These are phyloP conservation scores for Semibalanus balanoides DNA, from an alignment of 1,140 invertebrate genomes.

Conservation along the genomic window DNA sequence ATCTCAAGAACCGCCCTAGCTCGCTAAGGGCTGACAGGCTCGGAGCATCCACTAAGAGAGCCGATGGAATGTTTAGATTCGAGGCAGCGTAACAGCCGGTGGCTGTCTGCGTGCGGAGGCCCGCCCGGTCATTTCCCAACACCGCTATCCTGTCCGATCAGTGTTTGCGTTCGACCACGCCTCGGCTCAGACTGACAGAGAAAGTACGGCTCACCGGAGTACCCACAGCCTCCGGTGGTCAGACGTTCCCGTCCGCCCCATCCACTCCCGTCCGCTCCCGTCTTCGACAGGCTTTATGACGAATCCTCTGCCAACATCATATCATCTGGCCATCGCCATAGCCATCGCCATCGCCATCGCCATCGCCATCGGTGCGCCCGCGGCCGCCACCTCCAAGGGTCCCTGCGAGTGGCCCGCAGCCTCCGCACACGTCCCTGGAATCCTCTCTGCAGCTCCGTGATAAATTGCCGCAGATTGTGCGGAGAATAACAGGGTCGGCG, in stretches of 20 bases:
- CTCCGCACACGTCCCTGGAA: neutral
- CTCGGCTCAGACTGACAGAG: neutral
- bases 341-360: too few species aligned
- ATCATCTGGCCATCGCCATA: too few species aligned
- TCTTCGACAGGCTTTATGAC: too few species aligned
- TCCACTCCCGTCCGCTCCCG: too few species aligned
- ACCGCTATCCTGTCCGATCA: neutral
- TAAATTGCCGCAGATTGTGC: neutral
- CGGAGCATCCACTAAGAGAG: neutral
- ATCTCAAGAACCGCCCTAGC: too few species aligned
- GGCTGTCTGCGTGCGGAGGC: neutral
- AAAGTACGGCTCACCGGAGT: neutral
- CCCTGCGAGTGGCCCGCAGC: neutral
- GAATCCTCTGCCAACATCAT: too few species aligned
- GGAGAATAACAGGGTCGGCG: neutral
- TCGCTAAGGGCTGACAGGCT: too few species aligned
- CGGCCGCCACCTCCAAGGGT: too few species aligned
- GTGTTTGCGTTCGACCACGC: neutral
- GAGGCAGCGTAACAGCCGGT: neutral
- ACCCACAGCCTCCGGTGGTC: neutral
- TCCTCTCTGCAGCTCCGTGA: neutral
- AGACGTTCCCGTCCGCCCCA: too few species aligned
- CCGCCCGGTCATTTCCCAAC: neutral
- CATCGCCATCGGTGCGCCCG: too few species aligned
- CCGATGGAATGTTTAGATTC: neutral